These are phyloP conservation scores for Mycetomoellerius zeteki DNA, from an alignment of 1,140 invertebrate genomes.

Conservation along the genomic window DNA sequence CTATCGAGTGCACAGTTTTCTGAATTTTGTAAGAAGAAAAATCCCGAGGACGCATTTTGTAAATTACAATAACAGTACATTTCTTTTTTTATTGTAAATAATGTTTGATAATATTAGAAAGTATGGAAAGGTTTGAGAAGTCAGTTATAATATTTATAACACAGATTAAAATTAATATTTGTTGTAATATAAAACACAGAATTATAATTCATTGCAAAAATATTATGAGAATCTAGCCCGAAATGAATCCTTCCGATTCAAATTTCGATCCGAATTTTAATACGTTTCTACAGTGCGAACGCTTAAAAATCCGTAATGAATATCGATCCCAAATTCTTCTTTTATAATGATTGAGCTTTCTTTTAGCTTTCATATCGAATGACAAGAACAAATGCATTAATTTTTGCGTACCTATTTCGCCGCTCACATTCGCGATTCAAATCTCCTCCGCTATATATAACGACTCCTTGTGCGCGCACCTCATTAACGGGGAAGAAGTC, in stretches of 20 bases:
- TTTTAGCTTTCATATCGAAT: background rate
- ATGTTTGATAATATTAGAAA: background rate
- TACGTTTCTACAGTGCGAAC: background rate
- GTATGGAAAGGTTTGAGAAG: background rate
- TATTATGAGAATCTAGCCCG: background rate
- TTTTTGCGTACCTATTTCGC: slow-evolving; percentile 30
- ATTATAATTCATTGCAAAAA: slow-evolving; percentile 18
- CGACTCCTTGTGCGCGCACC: slow-evolving; percentile 47
- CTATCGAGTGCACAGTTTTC: background rate
- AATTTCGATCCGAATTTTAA: background rate
- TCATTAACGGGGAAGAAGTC: slow-evolving; percentile 59
- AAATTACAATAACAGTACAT: slow-evolving; percentile 1
- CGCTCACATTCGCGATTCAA: slow-evolving; percentile 11
- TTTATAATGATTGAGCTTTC: background rate
- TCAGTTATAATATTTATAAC: background rate
- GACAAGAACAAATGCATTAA: background rate
- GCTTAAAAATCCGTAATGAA: background rate
- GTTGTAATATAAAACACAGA: background rate
- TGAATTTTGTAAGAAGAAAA: background rate
- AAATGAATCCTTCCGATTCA: background rate
- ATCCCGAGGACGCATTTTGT: background rate
- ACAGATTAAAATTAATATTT: background rate
- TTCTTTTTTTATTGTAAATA: background rate
- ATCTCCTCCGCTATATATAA: slow-evolving; percentile 38
- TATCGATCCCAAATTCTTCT: background rate